Evolutionary conservation across 2,113 vertebrate species (phyloP).

Genomic region (Pitta sordida): DNA sequence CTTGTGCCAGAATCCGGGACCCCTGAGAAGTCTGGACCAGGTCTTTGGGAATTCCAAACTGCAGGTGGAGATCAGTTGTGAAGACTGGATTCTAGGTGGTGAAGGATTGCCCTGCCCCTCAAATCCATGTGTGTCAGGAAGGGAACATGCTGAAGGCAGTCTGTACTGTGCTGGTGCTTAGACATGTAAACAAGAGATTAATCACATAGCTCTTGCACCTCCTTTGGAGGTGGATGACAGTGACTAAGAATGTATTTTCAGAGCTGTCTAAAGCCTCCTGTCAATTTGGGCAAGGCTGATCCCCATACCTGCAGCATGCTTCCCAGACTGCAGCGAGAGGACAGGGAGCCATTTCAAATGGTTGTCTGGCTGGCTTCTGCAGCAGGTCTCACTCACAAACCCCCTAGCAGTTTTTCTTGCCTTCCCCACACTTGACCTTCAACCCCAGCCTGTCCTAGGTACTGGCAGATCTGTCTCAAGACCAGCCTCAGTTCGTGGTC

Average conservation of each 20-base stretch:
- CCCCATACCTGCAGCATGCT: not conserved
- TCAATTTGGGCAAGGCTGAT: not conserved
- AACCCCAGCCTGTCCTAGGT: not conserved
- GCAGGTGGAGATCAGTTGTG: not conserved
- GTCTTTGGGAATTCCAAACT: not conserved
- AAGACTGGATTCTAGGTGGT: not conserved
- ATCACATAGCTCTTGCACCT: conserved; percentile 24
- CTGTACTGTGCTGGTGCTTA: not conserved
- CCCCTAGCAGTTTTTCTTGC: not conserved
- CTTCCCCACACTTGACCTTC: not conserved
- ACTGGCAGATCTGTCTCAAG: not conserved
- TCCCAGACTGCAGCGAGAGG: not conserved
- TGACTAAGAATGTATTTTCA: conserved; percentile 64
- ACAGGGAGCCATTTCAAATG: not conserved
- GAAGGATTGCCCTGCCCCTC: not conserved
- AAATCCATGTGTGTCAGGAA: not conserved
- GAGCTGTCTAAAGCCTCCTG: conserved; percentile 19
- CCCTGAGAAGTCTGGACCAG: not conserved
- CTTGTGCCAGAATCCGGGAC: not conserved
- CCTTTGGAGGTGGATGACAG: conserved; percentile 35
- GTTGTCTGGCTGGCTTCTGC: not conserved
- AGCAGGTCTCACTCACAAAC: not conserved
- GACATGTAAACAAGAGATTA: conserved; percentile 48
- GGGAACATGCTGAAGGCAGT: not conserved
- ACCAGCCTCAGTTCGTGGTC: accelerated